Percentiles rank a stretch among this genome's conserved stretches.
phyloP scores from a whole-genome alignment of 1,140 invertebrate species.

The Hesperophylax magnus region DNA sequence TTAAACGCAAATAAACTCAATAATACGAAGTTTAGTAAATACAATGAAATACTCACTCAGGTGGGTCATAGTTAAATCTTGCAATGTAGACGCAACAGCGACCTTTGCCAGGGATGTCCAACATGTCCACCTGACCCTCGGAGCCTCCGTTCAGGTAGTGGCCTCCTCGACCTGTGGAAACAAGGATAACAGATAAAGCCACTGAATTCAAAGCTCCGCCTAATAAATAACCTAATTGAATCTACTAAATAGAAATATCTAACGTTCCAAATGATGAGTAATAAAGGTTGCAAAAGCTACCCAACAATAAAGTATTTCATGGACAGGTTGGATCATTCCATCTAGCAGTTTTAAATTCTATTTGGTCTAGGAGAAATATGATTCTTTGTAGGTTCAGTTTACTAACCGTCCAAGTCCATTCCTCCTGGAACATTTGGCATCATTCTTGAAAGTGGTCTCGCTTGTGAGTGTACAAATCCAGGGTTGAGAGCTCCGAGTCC shows the following conservation, averaged over 20 bases:
- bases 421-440: slow-evolving; percentile 66
- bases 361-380: neutral
- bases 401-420: slow-evolving; percentile 73
- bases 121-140: slow-evolving; percentile 86
- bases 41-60: slow-evolving; percentile 70
- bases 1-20: too few species aligned
- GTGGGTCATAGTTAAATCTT: slow-evolving; percentile 95
- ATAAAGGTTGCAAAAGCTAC: slow-evolving; percentile 7
- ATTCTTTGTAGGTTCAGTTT: neutral
- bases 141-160: slow-evolving; percentile 72
- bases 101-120: slow-evolving; percentile 94
- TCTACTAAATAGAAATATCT: too few species aligned
- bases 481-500: slow-evolving; percentile 70
- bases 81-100: slow-evolving; percentile 94
- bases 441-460: slow-evolving; percentile 70
- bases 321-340: slow-evolving; percentile 34
- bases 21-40: too few species aligned
- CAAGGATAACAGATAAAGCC: too few species aligned
- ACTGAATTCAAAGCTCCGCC: too few species aligned
- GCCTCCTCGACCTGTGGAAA: slow-evolving; percentile 64
- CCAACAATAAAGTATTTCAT: neutral
- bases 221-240: too few species aligned
- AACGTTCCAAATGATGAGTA: too few species aligned
- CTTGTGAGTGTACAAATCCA: slow-evolving; percentile 71
- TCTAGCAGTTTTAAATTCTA: slow-evolving; percentile 23